A percentile compares a stretch with the other conserved stretches of the same genome.
phyloP scores from a whole-genome alignment of 2,888 invertebrate genomes.

The Synergus japonicus region DNA sequence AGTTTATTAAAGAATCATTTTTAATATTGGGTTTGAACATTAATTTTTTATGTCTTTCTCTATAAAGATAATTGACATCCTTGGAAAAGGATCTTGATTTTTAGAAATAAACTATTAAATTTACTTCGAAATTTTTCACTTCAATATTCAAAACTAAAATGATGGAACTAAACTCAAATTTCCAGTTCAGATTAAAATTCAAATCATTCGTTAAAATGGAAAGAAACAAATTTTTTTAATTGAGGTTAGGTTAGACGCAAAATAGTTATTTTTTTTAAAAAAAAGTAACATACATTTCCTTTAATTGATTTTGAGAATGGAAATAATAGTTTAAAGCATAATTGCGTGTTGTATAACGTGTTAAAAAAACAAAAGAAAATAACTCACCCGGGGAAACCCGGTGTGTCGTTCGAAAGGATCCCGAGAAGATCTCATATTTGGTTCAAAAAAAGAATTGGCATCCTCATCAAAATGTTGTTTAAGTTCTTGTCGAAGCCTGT shows the following conservation, averaged over 20 bases:
- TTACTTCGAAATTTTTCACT: too few species aligned
- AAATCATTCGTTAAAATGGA: too few species aligned
- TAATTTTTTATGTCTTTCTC: too few species aligned
- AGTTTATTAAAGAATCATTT: background rate
- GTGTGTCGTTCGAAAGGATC: slow-evolving; percentile 70
- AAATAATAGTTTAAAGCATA: background rate
- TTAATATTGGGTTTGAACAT: too few species aligned
- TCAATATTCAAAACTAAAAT: too few species aligned
- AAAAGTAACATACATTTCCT: background rate
- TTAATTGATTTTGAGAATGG: background rate
- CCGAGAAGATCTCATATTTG: slow-evolving; percentile 56
- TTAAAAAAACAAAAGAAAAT: slow-evolving; percentile 18
- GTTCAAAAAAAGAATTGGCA: slow-evolving; percentile 68
- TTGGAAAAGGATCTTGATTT: too few species aligned
- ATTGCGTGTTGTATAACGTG: background rate
- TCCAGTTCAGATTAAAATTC: too few species aligned
- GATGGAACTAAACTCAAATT: too few species aligned
- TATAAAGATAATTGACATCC: too few species aligned
- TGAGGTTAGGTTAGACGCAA: background rate
- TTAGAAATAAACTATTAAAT: too few species aligned
- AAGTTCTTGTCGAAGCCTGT: slow-evolving; percentile 69
- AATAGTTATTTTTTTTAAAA: background rate
- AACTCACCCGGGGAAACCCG: slow-evolving; percentile 67
- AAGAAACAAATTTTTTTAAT: too few species aligned
- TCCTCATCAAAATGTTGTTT: slow-evolving; percentile 72